These are phyloP conservation scores for Embidobia sp. DNA, from an alignment of 2,888 invertebrate genomes.

Conservation along the genomic window DNA sequence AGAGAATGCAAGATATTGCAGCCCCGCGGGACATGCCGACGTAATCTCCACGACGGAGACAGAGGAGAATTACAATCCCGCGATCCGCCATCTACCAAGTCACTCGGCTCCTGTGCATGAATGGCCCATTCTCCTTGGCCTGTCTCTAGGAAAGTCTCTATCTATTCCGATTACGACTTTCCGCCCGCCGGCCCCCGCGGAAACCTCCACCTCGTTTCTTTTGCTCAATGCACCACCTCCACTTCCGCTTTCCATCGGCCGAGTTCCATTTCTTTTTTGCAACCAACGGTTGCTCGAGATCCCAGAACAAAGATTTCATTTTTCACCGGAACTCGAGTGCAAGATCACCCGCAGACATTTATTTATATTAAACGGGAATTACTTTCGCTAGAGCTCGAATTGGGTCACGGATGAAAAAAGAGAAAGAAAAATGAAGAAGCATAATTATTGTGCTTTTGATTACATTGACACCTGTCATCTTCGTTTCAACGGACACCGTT, in stretches of 20 bases:
- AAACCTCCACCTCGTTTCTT: slow-evolving; percentile 60
- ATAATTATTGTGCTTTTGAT: too few relatives aligned
- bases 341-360: slow-evolving; percentile 52
- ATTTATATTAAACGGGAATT: slow-evolving; percentile 38
- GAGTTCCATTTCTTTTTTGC: slow-evolving; percentile 67
- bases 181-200: slow-evolving; percentile 39
- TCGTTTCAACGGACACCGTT: too few relatives aligned
- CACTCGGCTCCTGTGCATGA: slow-evolving; percentile 76
- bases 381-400: slow-evolving; percentile 10
- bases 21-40: slow-evolving; percentile 80
- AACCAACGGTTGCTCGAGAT: slow-evolving; percentile 65
- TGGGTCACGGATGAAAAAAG: slow-evolving; percentile 35
- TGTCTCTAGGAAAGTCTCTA: slow-evolving; percentile 78
- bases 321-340: slow-evolving; percentile 61
- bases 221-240: slow-evolving; percentile 62
- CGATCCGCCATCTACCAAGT: slow-evolving; percentile 76
- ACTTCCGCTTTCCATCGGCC: slow-evolving; percentile 68
- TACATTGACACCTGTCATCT: too few relatives aligned
- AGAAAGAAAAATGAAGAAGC: too few relatives aligned
- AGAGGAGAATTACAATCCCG: slow-evolving; percentile 80
- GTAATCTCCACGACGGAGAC: slow-evolving; percentile 80
- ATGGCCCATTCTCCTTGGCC: slow-evolving; percentile 80
- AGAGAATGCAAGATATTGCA: slow-evolving; percentile 82
- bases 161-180: slow-evolving; percentile 76
- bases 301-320: slow-evolving; percentile 75